Conservation (phyloP, 2,797 vertebrate species). For the Mionectes olivaceus region DNA sequence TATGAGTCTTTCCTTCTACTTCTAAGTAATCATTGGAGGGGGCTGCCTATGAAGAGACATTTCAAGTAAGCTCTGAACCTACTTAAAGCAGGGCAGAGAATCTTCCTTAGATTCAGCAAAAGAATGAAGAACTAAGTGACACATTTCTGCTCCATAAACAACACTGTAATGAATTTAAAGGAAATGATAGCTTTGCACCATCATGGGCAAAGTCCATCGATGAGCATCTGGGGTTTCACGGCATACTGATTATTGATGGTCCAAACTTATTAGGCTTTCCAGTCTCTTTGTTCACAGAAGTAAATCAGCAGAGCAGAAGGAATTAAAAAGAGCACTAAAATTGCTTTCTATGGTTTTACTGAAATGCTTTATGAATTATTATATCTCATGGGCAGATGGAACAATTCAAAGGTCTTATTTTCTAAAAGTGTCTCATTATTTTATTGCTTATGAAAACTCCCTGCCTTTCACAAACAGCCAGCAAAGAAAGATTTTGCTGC, state of each 20-base stretch:
- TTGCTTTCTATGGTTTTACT: slow-evolving; percentile 1
- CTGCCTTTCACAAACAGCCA: background rate
- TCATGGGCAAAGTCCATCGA: background rate
- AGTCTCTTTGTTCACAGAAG: background rate
- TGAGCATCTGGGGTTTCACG: background rate
- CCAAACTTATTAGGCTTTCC: background rate
- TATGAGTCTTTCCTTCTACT: background rate
- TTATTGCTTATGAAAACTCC: background rate
- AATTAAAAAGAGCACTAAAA: slow-evolving; percentile 17
- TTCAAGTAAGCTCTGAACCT: background rate
- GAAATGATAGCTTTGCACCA: background rate
- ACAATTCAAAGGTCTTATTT: background rate
- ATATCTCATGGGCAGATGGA: background rate
- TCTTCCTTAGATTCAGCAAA: background rate
- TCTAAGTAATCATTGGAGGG: background rate
- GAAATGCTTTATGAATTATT: background rate
- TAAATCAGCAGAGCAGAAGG: background rate
- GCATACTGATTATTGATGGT: background rate
- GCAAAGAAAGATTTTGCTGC: background rate
- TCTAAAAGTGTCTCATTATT: background rate
- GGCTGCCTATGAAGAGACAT: background rate
- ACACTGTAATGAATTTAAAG: background rate
- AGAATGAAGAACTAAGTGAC: background rate
- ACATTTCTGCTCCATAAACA: background rate
- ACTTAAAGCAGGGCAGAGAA: background rate